These are phyloP conservation scores for Micropoecilia bifurca DNA, from an alignment of 2,797 vertebrate genomes.

Conservation along the genomic window DNA sequence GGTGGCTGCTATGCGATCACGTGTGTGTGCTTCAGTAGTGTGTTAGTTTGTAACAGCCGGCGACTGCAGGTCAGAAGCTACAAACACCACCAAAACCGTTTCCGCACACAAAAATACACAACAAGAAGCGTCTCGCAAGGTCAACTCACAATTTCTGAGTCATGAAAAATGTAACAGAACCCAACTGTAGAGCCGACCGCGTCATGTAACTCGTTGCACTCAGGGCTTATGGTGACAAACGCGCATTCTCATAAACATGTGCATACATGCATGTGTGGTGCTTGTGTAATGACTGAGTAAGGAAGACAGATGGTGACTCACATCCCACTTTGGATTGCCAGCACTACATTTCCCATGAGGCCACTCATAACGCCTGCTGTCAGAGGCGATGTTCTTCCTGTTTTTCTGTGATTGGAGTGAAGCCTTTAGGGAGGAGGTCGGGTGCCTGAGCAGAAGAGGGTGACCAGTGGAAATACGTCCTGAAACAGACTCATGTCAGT, in stretches of 20 bases:
- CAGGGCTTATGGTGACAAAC: slow-evolving; percentile 36
- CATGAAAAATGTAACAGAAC: slow-evolving; percentile 49
- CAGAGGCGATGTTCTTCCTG: slow-evolving; percentile 76
- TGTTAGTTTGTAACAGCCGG: slow-evolving; percentile 22
- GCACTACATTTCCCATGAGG: slow-evolving; percentile 83
- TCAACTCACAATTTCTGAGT: slow-evolving; percentile 53
- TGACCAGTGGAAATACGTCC: slow-evolving; percentile 48
- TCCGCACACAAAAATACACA: slow-evolving; percentile 10
- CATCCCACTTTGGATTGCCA: slow-evolving; percentile 72
- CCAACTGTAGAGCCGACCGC: slow-evolving; percentile 24
- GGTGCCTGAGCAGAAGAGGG: slow-evolving; percentile 55
- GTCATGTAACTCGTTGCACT: slow-evolving; percentile 35
- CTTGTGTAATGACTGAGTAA: slow-evolving; percentile 68
- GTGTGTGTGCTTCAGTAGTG: slow-evolving; percentile 9
- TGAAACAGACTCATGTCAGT: slow-evolving; percentile 41
- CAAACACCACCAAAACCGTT: slow-evolving; percentile 12
- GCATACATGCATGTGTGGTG: slow-evolving; percentile 35
- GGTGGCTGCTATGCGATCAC: not conserved
- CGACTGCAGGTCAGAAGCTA: slow-evolving; percentile 36
- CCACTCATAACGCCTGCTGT: slow-evolving; percentile 76
- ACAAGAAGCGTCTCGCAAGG: slow-evolving; percentile 56
- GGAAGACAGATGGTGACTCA: slow-evolving; percentile 80
- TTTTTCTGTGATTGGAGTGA: slow-evolving; percentile 72
- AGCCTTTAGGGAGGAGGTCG: slow-evolving; percentile 67
- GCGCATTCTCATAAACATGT: slow-evolving; percentile 14